Base-by-base conservation (phyloP, 2,888 invertebrate genomes). In the Mellilla xanthometata region DNA sequence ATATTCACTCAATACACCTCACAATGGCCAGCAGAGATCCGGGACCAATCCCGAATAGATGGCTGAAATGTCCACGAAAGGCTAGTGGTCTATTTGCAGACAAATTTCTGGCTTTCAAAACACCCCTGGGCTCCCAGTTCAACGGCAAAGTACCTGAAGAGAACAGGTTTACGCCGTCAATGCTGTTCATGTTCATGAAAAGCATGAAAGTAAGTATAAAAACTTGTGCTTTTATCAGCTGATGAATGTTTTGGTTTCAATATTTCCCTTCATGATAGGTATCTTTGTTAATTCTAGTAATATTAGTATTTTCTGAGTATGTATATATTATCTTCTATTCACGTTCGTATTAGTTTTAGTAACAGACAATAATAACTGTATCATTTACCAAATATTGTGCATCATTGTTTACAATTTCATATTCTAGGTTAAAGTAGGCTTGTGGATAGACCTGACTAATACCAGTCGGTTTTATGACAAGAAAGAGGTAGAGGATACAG, bases 381-480 rank as follows among this genome's bases (percentile, higher is more conserved):
- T 5, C 15, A 1, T 19, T 3, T 19, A 5, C 15, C 6, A 1
- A 19, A 0, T 3, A 1, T 19, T 0, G 6, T 6, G 6, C 15
- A 19, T n/a, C 4, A 19, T 6, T 19, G 15, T 5, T 5, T 19
- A 5, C 15, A 19, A 19, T 6, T 19, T 19, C 3, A 5, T 5
- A 19, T 65, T 76, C 11, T 73, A 97, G 96, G 84, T 94, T 10
- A 96, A 95, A 71, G 81, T 99, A 46, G 99, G 99, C 0, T 79
- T 99, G 12, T 97, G 99, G 97, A 94, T 99, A 52, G 99, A 99
- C 81, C 90, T 99, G 54, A 99, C 99, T 0, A 98, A 99, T 71
- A 99, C 99, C 0, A 93, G 91, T 51, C 91, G 99, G 45, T 99
- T 98, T 81, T 99, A 99, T 76, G 92, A 96, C 65, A 95, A 94